Evolutionary conservation across 2,888 invertebrate species (phyloP), one percentile per base, ranked within the genome.

Genomic region (Hemicrepidius hirtus): DNA sequence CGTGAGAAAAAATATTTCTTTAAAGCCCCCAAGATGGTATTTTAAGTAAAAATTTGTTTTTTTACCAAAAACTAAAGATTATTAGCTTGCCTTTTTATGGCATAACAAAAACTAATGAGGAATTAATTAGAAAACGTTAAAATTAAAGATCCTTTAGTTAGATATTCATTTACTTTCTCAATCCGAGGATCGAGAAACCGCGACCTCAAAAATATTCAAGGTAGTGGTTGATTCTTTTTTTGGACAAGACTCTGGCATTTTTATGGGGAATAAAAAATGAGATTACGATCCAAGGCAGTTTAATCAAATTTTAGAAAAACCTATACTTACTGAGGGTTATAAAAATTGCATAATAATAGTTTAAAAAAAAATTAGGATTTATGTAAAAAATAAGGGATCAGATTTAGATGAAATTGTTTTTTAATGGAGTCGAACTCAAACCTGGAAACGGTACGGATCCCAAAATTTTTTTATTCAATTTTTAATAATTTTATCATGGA

Each of bases 161-260:
- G 18, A 44, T 44, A 44, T 50, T n/a, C 50, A 13, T 28, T 50
- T 50, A 50, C 50, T 50, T 50, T 50, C 50, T 44, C 32, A 32
- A 32, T 32, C 32, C 4, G 7, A 32, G 32, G 9, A 32, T 9
- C 24, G 50, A 21, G 24, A 50, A 40, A 50, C 13, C 24, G 24
- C 50, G 50, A 28, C 50, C 50, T 50, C 50, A 50, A 50, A 49
- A 21, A 21, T 28, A 24, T 24, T 50, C 50, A 50, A 50, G 50
- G 50, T 13, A 50, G 20, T 50, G 50, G 50, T 28, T 28, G 50
- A 50, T 50, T 24, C 50, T 24, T 28, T 50, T 50, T 28, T 20
- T n/a, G 50, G 24, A 21, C 50, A 50, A 28, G n/a, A 10, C 10
- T 9, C 6, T 13, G 24, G 50, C 50, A 28, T 28, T 21, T 50